Evolutionary conservation across 2,797 vertebrate genomes (phyloP).

Genomic region (Tenualosa thibaudeaui): DNA sequence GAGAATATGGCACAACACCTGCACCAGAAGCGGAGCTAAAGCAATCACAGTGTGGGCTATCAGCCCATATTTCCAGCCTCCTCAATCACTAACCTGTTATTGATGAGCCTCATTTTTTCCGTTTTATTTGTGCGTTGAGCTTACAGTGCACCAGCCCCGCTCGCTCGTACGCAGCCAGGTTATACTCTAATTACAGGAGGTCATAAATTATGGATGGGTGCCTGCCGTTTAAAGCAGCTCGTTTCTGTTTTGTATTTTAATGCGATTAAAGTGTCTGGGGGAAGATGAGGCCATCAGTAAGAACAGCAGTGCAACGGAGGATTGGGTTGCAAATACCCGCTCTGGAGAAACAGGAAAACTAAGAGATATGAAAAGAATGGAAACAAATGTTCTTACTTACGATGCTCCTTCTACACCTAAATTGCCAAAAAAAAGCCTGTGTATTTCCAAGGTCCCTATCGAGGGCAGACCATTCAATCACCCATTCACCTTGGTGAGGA

Average conservation of each 20-base stretch:
- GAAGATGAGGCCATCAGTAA: slow-evolving; percentile 41
- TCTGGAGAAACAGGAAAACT: slow-evolving; percentile 29
- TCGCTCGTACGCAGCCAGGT: neutral
- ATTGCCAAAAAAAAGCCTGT: neutral
- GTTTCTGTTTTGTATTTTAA: slow-evolving; percentile 34
- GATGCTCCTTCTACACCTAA: neutral
- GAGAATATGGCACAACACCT: neutral
- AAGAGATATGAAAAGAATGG: neutral
- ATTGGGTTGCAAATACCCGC: slow-evolving; percentile 31
- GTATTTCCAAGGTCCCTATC: neutral
- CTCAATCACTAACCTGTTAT: slow-evolving; percentile 43
- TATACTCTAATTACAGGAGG: slow-evolving; percentile 3
- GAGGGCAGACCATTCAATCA: neutral
- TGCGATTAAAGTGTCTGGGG: slow-evolving; percentile 40
- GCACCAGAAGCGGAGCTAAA: neutral
- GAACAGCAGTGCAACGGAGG: slow-evolving; percentile 12
- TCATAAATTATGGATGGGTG: slow-evolving; percentile 22
- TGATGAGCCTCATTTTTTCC: slow-evolving; percentile 51
- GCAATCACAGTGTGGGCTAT: slow-evolving; percentile 7
- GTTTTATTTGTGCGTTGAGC: slow-evolving; percentile 27
- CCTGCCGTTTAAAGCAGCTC: slow-evolving; percentile 29
- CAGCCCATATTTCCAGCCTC: slow-evolving; percentile 19
- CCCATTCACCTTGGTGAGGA: neutral
- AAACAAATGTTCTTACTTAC: neutral
- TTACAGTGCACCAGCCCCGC: neutral